phyloP scores from a whole-genome alignment of 2,113 vertebrate species.

The Rhea pennata region DNA sequence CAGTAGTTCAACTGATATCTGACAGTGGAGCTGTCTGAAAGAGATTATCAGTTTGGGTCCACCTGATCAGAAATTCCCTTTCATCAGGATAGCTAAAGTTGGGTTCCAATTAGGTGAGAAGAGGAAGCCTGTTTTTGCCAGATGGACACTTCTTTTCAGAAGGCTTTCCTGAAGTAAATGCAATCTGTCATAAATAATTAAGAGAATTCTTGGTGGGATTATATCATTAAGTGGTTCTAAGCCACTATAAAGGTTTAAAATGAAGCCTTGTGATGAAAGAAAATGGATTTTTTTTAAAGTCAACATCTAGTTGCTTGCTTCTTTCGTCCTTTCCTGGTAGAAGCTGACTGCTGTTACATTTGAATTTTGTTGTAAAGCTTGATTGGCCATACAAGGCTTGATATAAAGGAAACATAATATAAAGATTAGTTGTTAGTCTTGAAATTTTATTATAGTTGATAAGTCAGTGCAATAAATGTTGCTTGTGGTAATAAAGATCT shows the following conservation, averaged over 20 bases:
- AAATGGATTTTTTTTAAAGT: background rate
- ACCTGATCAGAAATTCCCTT: slow-evolving; percentile 12
- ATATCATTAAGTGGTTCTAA: background rate
- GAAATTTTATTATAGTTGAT: background rate
- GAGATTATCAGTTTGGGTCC: background rate
- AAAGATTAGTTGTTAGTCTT: background rate
- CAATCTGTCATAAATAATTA: slow-evolving; percentile 10
- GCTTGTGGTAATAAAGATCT: background rate
- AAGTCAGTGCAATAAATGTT: background rate
- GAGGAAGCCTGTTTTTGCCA: background rate
- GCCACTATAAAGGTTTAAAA: background rate
- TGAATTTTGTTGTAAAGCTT: background rate
- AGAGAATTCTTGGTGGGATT: background rate
- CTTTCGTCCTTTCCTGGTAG: background rate
- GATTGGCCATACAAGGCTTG: background rate
- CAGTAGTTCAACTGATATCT: background rate
- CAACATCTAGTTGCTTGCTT: background rate
- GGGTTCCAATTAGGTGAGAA: background rate
- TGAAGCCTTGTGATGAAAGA: background rate
- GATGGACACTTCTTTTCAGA: background rate
- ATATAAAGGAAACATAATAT: background rate
- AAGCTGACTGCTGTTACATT: background rate
- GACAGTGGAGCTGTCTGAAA: background rate
- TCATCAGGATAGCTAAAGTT: background rate
- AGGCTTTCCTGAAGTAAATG: slow-evolving; percentile 11